Evolutionary conservation across 2,797 vertebrate genomes (phyloP).

Genomic region (Rachycentron canadum): DNA sequence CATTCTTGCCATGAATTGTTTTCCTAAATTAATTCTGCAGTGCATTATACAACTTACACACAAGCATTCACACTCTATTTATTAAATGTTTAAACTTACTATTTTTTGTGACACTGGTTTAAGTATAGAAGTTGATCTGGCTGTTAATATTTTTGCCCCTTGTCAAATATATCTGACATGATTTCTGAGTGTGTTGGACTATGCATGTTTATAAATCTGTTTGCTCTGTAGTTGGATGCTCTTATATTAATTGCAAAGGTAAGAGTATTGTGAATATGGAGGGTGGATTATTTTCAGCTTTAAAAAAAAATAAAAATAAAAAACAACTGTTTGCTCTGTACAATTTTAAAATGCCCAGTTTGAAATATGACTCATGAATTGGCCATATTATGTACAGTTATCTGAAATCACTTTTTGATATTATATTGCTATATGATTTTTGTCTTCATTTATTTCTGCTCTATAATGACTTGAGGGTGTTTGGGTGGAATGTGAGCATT

Average conservation of each 20-base stretch:
- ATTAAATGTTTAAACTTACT: conserved; percentile 41
- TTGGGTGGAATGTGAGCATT: conserved; percentile 72
- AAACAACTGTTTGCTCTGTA: conserved; percentile 39
- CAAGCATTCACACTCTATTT: conserved; percentile 66
- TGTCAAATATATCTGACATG: conserved; percentile 53
- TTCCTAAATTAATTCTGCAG: conserved; percentile 12
- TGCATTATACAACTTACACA: conserved; percentile 24
- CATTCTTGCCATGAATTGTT: conserved; percentile 16
- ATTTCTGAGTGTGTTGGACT: conserved; percentile 57
- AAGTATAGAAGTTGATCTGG: conserved; percentile 51
- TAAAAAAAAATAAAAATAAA: conserved; percentile 49
- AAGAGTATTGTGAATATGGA: conserved; percentile 42
- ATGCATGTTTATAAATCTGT: conserved; percentile 72
- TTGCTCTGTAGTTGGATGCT: conserved; percentile 64
- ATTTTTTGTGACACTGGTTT: conserved; percentile 54
- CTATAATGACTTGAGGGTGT: conserved; percentile 44
- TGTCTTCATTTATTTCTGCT: conserved; percentile 45
- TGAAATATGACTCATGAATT: conserved; percentile 13
- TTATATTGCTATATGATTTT: conserved; percentile 45
- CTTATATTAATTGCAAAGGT: conserved; percentile 49
- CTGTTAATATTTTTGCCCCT: conserved; percentile 60
- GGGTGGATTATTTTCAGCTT: conserved; percentile 42
- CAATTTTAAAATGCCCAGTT: conserved; percentile 1
- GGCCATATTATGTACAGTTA: conserved; percentile 51
- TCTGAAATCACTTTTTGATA: conserved; percentile 40